Percentiles rank a stretch among this genome's conserved stretches.
Conservation (phyloP, 2,113 vertebrate genomes). For the Rhagologus leucostigma region DNA sequence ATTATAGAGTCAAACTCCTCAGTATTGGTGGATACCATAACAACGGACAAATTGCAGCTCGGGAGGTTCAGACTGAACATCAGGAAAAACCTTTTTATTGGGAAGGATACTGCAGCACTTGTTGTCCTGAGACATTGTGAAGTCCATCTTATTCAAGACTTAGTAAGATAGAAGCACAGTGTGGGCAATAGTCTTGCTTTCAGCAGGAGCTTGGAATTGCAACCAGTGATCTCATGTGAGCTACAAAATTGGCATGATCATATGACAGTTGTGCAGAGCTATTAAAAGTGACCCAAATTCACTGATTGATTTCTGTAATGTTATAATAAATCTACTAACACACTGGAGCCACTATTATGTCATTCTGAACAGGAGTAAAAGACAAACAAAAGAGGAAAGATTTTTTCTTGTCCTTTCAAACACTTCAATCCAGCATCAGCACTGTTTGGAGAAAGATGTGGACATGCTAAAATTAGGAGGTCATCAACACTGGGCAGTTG, state of each 20-base stretch:
- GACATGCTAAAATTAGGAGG: not conserved
- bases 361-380: not conserved
- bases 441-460: not conserved
- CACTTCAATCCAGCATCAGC: not conserved
- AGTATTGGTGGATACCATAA: not conserved
- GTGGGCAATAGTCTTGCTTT: not conserved
- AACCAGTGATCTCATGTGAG: not conserved
- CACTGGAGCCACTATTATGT: not conserved
- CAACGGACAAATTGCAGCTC: not conserved
- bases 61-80: not conserved
- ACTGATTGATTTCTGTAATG: not conserved
- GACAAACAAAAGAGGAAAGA: not conserved
- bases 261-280: not conserved
- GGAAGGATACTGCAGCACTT: not conserved
- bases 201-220: not conserved
- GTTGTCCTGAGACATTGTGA: not conserved
- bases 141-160: not conserved
- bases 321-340: not conserved
- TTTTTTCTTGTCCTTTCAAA: not conserved
- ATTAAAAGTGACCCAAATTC: not conserved
- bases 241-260: not conserved
- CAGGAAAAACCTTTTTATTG: not conserved
- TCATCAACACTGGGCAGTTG: not conserved
- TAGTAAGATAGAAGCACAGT: not conserved
- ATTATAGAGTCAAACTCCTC: not conserved